Evolutionary conservation across 2,113 vertebrate species (phyloP), one percentile per base, ranked within the genome.

Genomic region (Tretioscincus oriximinensis): DNA sequence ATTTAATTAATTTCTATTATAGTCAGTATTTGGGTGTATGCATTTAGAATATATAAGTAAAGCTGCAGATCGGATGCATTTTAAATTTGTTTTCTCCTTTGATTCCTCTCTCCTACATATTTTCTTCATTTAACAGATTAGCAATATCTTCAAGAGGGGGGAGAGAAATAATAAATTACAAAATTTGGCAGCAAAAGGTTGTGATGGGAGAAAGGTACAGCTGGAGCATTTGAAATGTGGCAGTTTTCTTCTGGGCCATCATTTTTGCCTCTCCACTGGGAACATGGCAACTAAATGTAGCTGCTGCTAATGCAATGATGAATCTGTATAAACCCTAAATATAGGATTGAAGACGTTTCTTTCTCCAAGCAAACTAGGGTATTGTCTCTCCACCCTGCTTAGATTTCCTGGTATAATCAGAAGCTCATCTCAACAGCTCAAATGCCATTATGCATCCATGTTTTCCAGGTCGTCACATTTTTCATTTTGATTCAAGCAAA

Each of bases 151-250:
- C 81, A 90, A 7, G 54, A 65, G 41, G 87, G 88, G 89, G 85
- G 89, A 86, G 87, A 87, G 89, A 92, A 92, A 90, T 90, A 86
- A 93, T 93, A 91, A 91, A 92, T 93, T 93, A 90, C 85, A 85
- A 83, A 82, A 79, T 88, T 90, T 93, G 92, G 90, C 90, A 92
- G 90, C 85, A 74, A 85, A 91, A 93, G 83, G 83, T 24, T 87
- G 88, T 81, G 85, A 88, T 87, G 81, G 89, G 90, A 87, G 88
- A 89, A 92, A 91, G 85, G 89, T 91, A 93, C 92, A 92, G 92
- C 92, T 93, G 92, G 90, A 92, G 90, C 90, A 80, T 83, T 88
- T 91, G 90, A 93, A 93, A 92, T 91, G 88, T 90, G 91, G 88
- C 91, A 91, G 90, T 88, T 92, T 92, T 92, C 90, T 92, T 91